These are phyloP conservation scores for Eremophila alpestris DNA, from an alignment of 2,797 vertebrate genomes.

Conservation along the genomic window DNA sequence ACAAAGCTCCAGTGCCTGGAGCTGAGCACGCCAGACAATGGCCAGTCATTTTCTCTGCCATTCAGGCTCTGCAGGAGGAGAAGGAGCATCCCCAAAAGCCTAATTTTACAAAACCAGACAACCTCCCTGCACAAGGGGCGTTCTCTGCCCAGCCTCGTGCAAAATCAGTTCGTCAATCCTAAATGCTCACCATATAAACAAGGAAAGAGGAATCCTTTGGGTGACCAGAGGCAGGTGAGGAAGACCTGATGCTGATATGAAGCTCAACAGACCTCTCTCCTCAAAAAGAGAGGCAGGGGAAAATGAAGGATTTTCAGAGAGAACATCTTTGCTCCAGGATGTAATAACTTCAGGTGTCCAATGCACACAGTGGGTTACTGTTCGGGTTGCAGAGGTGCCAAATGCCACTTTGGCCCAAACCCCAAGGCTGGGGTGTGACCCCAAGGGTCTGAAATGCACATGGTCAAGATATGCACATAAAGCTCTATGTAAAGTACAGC, in stretches of 20 bases:
- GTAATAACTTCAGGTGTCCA: background rate
- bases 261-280: background rate
- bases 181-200: accelerated
- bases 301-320: background rate
- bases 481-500: background rate
- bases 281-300: background rate
- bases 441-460: background rate
- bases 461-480: background rate
- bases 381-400: background rate
- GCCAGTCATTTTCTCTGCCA: background rate
- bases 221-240: background rate
- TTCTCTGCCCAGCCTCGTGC: background rate
- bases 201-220: background rate
- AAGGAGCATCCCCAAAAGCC: background rate
- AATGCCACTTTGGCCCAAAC: background rate
- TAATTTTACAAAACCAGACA: background rate
- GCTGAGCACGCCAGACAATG: accelerated
- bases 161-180: background rate
- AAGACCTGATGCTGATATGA: background rate
- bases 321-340: background rate
- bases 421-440: background rate
- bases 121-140: background rate
- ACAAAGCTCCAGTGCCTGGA: background rate
- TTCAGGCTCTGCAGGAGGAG: background rate
- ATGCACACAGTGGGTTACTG: background rate